Evolutionary conservation across 2,113 vertebrate species (phyloP).

Genomic region (Pseudorhombus dupliciocellatus): DNA sequence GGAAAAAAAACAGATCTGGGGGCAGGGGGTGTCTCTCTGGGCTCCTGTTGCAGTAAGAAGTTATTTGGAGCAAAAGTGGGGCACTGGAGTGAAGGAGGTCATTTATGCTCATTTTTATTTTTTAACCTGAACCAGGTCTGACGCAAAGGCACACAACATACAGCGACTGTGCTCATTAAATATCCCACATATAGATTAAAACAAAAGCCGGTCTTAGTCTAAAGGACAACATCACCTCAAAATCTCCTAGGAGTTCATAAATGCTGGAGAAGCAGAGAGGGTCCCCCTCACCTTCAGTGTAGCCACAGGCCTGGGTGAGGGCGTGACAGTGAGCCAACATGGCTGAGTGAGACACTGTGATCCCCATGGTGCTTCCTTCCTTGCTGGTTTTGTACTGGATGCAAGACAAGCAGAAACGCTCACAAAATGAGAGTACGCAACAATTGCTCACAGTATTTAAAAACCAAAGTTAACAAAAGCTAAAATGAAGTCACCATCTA

Average conservation of each 20-base stretch:
- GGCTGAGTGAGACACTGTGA: constrained; percentile 88
- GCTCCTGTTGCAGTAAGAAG: constrained; percentile 31
- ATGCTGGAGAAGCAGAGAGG: constrained; percentile 3
- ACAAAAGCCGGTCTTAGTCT: not conserved
- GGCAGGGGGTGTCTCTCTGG: constrained; percentile 8
- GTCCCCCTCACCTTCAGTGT: constrained; percentile 88
- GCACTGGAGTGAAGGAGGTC: constrained; percentile 35
- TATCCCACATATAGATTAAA: not conserved
- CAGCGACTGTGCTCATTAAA: not conserved
- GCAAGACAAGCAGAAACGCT: constrained; percentile 26
- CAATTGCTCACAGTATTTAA: not conserved
- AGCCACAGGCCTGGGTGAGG: constrained; percentile 93
- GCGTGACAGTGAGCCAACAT: constrained; percentile 92
- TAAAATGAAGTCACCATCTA: not conserved
- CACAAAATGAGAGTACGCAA: not conserved
- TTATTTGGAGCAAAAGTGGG: constrained; percentile 67
- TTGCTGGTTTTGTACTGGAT: constrained; percentile 96
- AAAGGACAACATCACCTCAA: not conserved
- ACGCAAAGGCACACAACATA: constrained; percentile 20
- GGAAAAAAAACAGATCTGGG: constrained; percentile 20
- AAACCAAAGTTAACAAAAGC: not conserved
- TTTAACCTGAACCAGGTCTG: constrained; percentile 42
- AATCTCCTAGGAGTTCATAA: not conserved
- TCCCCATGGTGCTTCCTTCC: constrained; percentile 95
- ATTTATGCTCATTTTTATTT: constrained; percentile 31